Percentiles rank a stretch among this genome's conserved stretches.
Conservation (phyloP, 2,113 vertebrate genomes). For the Sinocyclocheilus maitianheensis region DNA sequence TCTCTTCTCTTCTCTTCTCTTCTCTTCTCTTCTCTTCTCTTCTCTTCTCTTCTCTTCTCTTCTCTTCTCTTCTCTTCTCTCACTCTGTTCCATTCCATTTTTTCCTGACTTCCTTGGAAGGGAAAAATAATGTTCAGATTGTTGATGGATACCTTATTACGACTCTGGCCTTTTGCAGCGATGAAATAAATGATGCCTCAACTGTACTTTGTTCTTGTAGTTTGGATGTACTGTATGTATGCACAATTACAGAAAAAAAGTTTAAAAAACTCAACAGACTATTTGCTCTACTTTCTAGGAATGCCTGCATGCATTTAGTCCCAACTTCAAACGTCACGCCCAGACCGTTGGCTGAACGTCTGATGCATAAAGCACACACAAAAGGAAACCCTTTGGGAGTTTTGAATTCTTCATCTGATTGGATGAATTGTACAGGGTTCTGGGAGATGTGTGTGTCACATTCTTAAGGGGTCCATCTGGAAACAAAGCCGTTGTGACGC, state of each 20-base stretch:
- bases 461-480: no score
- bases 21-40: no score
- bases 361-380: no score
- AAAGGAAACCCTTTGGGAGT: no score
- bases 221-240: not conserved
- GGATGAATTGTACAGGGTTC: no score
- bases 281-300: not conserved
- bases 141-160: conserved; percentile 79
- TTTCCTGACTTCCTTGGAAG: conserved; percentile 83
- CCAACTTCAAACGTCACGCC: no score
- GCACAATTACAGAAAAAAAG: not conserved
- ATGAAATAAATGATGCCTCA: conserved; percentile 49
- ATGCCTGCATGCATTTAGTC: not conserved
- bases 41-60: conserved; percentile 37
- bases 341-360: no score
- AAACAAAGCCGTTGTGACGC: no score
- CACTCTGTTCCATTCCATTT: conserved; percentile 64
- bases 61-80: conserved; percentile 69
- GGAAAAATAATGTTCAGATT: conserved; percentile 80
- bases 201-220: not conserved
- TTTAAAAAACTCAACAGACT: not conserved
- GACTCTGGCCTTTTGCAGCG: conserved; percentile 57
- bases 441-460: no score
- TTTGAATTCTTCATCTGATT: no score
- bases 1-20: no score